Evolutionary conservation across 2,888 invertebrate genomes (phyloP).

Genomic region (Cacoxenus indagator): DNA sequence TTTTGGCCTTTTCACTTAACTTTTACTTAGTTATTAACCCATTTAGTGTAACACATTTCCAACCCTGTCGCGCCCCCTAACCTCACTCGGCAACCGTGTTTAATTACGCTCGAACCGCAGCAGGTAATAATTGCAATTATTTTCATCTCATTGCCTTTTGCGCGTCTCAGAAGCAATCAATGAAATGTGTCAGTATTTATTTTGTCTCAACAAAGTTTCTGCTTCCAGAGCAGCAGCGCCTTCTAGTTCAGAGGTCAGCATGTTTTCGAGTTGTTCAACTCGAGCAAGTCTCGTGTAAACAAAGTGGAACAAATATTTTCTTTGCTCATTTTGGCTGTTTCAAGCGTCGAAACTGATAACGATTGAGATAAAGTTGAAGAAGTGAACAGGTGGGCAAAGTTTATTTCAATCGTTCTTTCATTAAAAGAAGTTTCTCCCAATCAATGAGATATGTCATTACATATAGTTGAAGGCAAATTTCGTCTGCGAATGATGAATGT

Average conservation of each 20-base stretch:
- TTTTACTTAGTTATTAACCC: constrained; percentile 29
- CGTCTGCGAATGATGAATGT: too few species aligned
- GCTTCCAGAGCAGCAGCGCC: background rate
- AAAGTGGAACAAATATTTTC: background rate
- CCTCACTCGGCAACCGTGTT: background rate
- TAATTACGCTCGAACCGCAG: background rate
- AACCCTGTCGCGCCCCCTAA: background rate
- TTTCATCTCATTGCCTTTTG: background rate
- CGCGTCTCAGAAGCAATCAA: background rate
- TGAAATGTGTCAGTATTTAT: background rate
- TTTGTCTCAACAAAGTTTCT: background rate
- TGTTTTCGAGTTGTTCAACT: background rate
- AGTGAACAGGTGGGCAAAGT: too few species aligned
- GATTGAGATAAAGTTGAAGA: too few species aligned
- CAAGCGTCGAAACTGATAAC: too few species aligned
- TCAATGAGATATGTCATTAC: too few species aligned
- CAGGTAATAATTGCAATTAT: background rate
- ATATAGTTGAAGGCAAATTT: too few species aligned
- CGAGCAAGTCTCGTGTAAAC: background rate
- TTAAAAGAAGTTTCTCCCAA: too few species aligned
- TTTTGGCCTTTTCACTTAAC: too few species aligned
- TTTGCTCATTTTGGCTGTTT: background rate
- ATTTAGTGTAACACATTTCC: background rate
- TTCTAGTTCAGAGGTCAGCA: background rate
- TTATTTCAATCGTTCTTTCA: too few species aligned